Base-by-base conservation (phyloP, 2,797 vertebrate species). In the Moxostoma hubbsi region DNA sequence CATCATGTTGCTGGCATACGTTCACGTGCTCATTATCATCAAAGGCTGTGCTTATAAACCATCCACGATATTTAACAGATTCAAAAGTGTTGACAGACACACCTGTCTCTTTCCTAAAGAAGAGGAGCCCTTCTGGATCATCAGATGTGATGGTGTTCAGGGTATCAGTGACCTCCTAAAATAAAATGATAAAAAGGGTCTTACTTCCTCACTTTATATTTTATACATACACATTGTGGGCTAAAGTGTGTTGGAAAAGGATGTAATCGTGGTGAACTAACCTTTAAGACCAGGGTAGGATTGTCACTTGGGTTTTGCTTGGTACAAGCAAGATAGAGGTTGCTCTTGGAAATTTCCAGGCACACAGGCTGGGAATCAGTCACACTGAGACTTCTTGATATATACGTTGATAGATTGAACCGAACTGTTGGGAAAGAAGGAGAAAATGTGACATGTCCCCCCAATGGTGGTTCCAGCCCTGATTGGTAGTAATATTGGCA, bases 11-110 rank as follows among this genome's bases (percentile, higher is more conserved):
- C 7, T 1, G 9, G 1, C 86, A 83, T 86, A 93, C 87, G 1
- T 88, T 86, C 83, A 93, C 75, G 0, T 76, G 65, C 13, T 78
- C 50, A 3, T 53, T 0, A 0, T 89, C 73, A 0, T 4, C 2
- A 16, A 0, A 1, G 0, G 72, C 83, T 0, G 91, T 91, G 80
- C 89, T 90, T 83, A 93, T 92, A 82, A 84, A 90, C 91, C 91
- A 93, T 5, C 86, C 82, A 0, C 1, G 50, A 50, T 49, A 90
- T 65, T 18, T 82, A 0, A 88, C 78, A 0, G 92, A 93, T 85
- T 92, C 92, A 0, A 92, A 93, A 0, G 43, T 85, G 67, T 8
- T 81, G 6, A 9, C 0, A 0, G 36, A 12, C 0, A 7, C 0
- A 0, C 61, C 88, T 0, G 0, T 2, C 5, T 2, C 15, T 0